These are phyloP conservation scores for Barnardius zonarius DNA, from an alignment of 2,113 vertebrate genomes.

Conservation along the genomic window DNA sequence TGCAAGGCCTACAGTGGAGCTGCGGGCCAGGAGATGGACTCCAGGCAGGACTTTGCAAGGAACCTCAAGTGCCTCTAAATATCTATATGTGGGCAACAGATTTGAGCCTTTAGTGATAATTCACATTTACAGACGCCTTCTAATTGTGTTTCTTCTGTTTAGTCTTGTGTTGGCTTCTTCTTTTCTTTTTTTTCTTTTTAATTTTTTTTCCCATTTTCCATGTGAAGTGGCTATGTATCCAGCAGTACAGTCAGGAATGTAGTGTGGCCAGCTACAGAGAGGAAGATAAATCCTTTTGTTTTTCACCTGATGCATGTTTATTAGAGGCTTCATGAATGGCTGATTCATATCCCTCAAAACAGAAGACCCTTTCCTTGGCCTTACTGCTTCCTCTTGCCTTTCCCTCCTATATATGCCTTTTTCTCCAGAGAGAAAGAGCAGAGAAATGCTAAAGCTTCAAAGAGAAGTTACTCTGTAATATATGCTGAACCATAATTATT, in stretches of 20 bases:
- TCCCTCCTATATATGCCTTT: neutral
- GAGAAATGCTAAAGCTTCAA: neutral
- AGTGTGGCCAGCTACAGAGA: neutral
- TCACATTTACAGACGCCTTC: neutral
- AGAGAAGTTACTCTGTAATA: neutral
- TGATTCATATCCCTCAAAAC: neutral
- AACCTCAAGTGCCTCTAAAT: neutral
- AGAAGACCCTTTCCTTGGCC: neutral
- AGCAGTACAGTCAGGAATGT: neutral
- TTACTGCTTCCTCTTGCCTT: neutral
- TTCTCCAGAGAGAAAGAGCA: neutral
- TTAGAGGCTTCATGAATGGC: neutral
- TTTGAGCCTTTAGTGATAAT: neutral
- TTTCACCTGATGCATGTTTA: neutral
- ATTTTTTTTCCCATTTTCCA: neutral
- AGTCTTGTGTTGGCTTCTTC: neutral
- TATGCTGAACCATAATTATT: neutral
- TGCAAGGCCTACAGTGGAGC: neutral
- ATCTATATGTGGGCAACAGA: neutral
- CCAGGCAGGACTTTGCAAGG: neutral
- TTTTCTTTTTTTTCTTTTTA: neutral
- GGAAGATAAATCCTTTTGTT: neutral
- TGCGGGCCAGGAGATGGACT: neutral
- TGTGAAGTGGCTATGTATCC: neutral
- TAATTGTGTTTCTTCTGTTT: neutral